phyloP scores from a whole-genome alignment of 2,113 vertebrate species.

The Bostrychus sinensis region DNA sequence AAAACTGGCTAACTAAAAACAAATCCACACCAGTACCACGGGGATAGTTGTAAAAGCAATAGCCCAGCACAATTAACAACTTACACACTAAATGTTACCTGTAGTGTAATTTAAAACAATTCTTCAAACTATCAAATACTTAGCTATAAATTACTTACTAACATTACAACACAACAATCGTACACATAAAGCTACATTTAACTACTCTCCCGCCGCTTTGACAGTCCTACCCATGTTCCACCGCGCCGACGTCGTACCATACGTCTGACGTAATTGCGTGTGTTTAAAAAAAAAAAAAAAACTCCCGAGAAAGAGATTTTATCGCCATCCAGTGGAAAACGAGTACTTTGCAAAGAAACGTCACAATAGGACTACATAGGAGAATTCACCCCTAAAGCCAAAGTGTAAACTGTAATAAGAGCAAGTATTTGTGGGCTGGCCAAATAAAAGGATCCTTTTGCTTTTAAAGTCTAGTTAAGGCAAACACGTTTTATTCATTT shows the following conservation, averaged over 20 bases:
- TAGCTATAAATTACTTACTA: not conserved
- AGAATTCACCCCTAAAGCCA: not conserved
- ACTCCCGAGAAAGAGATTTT: not conserved
- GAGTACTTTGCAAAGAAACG: not conserved
- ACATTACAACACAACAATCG: not conserved
- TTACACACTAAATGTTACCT: not conserved
- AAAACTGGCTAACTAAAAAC: constrained; percentile 34
- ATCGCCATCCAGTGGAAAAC: constrained; percentile 30
- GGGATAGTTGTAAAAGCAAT: constrained; percentile 36
- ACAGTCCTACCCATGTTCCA: constrained; percentile 45
- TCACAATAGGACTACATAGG: too few species aligned
- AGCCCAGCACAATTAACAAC: not conserved
- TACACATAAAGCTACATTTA: not conserved
- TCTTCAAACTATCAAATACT: not conserved
- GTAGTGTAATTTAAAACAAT: not conserved
- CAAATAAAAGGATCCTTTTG: not conserved
- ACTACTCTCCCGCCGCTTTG: constrained; percentile 69
- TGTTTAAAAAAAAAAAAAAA: not conserved
- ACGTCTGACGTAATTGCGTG: not conserved
- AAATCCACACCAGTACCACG: constrained; percentile 51
- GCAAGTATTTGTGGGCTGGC: too few species aligned
- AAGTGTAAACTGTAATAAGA: not conserved
- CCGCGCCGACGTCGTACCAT: constrained; percentile 52
- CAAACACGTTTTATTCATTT: not conserved
- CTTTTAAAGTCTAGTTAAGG: not conserved